Base-by-base conservation (phyloP, 2,113 vertebrate genomes). In the Zosterops japonicus region DNA sequence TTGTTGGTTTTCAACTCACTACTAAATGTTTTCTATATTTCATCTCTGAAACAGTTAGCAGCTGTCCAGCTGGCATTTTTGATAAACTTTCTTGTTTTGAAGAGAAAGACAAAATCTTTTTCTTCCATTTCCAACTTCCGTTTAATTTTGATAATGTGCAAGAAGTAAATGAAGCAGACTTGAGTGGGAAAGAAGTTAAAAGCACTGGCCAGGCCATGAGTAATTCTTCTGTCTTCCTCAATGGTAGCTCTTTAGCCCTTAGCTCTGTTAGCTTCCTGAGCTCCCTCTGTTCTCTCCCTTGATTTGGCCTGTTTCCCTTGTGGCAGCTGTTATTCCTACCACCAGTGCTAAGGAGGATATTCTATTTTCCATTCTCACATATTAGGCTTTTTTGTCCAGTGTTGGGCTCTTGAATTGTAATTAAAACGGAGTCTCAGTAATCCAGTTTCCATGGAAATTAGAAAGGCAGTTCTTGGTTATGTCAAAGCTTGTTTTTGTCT, bases 21-120 rank as follows among this genome's bases (percentile, higher is more conserved):
- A 19, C 46, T 79, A 22, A 61, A 29, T 1, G 0, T 60, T 70
- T 31, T 78, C 16, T 70, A 0, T 27, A 24, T n/a, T 70, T 79
- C 36, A 59, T 82, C 41, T 31, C 36, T 74, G 86, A 84, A 84
- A 24, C 23, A n/a, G 16, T 46, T 50, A 55, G 36, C n/a, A 56
- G 49, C 14, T 76, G 21, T 68, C 25, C 16, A 44, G 8, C 8
- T 47, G 50, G 12, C 5, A 11, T 81, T 87, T 92, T 74, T 56
- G 24, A n/a, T 70, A 56, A 69, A 8, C 36, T 64, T 70, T 14
- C 16, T 60, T 39, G 4, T 81, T 64, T 74, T 61, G 56, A 84
- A 82, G 50, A 57, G 18, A 8, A 65, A 47, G 56, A 27, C 14
- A 65, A 56, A 69, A 64, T n/a, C 9, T 72, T 76, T 87, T 89